Evolutionary conservation across 2,113 vertebrate genomes (phyloP).

Genomic region (Tupaia tana): DNA sequence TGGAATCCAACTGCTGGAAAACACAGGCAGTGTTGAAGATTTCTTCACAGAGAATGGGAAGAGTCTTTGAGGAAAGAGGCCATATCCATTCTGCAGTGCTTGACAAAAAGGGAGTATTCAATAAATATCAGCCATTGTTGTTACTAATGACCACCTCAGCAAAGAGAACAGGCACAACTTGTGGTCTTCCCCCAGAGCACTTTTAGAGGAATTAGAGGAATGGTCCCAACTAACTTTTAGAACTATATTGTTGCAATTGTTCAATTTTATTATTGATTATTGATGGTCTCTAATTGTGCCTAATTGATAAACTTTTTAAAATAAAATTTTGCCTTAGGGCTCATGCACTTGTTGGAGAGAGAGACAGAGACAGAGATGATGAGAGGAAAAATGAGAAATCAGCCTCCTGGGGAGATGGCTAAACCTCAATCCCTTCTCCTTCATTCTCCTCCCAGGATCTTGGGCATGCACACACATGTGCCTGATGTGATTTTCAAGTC

Average conservation of each 20-base stretch:
- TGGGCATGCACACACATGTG: no score
- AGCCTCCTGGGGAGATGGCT: no score
- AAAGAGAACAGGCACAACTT: background rate
- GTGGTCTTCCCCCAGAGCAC: background rate
- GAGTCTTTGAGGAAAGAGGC: background rate
- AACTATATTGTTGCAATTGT: background rate
- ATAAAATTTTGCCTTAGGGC: no score
- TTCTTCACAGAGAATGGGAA: background rate
- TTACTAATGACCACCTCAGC: background rate
- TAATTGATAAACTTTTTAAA: no score
- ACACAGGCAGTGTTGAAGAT: background rate
- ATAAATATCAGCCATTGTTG: background rate
- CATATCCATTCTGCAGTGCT: background rate
- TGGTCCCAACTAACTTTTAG: background rate
- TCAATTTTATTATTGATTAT: no score
- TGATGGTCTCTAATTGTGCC: no score
- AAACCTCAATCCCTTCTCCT: no score
- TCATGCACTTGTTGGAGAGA: no score
- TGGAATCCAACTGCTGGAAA: background rate
- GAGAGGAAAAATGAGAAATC: no score
- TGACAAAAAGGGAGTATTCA: background rate
- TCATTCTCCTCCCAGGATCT: no score
- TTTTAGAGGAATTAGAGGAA: background rate
- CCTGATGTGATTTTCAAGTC: no score
- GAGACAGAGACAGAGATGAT: no score